These are phyloP conservation scores for Ferrisia virgata DNA, from an alignment of 2,888 invertebrate species.

Conservation along the genomic window DNA sequence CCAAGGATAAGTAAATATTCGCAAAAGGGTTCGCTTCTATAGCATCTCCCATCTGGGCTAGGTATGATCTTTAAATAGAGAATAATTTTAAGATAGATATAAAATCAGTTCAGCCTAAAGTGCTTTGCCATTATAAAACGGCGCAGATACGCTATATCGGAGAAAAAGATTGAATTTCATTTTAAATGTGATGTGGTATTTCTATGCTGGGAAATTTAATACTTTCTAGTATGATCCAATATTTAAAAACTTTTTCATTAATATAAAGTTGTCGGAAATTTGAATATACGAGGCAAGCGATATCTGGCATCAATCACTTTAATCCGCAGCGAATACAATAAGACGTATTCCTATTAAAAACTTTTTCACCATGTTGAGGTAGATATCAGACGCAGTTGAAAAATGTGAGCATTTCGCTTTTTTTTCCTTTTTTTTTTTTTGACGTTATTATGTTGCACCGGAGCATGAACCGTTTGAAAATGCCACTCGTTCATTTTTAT, in stretches of 20 bases:
- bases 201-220: neutral
- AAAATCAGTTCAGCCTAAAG: neutral
- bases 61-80: neutral
- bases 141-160: neutral
- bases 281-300: constrained; percentile 17
- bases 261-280: constrained; percentile 24
- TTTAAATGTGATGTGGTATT: constrained; percentile 12
- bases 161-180: neutral
- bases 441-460: neutral
- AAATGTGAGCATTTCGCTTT: neutral
- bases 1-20: neutral
- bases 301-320: constrained; percentile 30
- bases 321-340: constrained; percentile 17
- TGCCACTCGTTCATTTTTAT: neutral
- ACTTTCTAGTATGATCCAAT: constrained; percentile 12
- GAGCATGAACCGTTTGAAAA: neutral
- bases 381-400: neutral
- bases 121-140: neutral
- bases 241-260: constrained; percentile 25
- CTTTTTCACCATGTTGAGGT: neutral
- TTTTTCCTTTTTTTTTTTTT: neutral
- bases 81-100: neutral
- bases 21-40: neutral
- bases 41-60: neutral
- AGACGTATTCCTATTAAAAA: constrained; percentile 12